Evolutionary conservation across 1,140 invertebrate genomes (phyloP).

Genomic region (Hetaerina americana): DNA sequence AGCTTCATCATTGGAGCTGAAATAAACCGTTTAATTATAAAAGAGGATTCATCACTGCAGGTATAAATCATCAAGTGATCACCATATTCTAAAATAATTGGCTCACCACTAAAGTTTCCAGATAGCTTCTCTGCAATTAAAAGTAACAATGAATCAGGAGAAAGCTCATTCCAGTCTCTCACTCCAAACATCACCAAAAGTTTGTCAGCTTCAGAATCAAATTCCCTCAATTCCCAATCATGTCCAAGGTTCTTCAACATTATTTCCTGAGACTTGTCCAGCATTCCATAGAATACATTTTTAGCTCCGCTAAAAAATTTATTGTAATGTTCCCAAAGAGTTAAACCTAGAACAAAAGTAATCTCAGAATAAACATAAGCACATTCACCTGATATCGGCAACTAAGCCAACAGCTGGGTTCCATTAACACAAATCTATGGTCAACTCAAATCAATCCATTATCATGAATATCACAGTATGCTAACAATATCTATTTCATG

Average conservation of each 20-base stretch:
- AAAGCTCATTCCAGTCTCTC: neutral
- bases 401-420: neutral
- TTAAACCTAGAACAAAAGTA: neutral
- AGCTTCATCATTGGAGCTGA: neutral
- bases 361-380: neutral
- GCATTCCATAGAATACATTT: constrained; percentile 42
- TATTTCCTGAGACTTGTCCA: constrained; percentile 21
- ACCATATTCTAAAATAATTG: neutral
- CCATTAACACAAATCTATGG: constrained; percentile 26
- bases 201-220: constrained; percentile 24
- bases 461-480: too few relatives aligned
- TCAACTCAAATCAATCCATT: too few relatives aligned
- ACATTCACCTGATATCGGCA: neutral
- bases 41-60: neutral
- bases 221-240: constrained; percentile 31
- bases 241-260: constrained; percentile 47
- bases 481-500: too few relatives aligned
- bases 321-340: neutral
- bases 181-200: neutral
- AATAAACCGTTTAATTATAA: too few relatives aligned
- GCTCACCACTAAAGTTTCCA: neutral
- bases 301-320: constrained; percentile 39
- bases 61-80: neutral
- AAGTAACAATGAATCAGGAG: neutral
- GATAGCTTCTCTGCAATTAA: neutral